Evolutionary conservation across 2,113 vertebrate species (phyloP).

Genomic region (Corvus cornix): DNA sequence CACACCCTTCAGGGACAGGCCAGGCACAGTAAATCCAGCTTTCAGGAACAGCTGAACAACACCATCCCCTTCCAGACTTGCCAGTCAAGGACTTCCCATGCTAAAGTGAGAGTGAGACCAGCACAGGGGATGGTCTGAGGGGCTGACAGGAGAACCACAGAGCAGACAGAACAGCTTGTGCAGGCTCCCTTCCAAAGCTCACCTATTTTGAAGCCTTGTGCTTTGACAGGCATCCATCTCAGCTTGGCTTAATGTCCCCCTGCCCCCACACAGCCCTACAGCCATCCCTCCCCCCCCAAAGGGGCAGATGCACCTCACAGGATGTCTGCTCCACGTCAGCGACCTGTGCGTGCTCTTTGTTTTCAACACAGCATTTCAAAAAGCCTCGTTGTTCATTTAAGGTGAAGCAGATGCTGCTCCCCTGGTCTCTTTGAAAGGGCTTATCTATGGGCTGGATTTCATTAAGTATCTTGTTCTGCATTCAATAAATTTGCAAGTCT

Average conservation of each 20-base stretch:
- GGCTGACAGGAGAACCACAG: background rate
- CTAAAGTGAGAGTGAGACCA: background rate
- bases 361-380: background rate
- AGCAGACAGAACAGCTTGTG: background rate
- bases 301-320: background rate
- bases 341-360: background rate
- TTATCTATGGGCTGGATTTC: conserved; percentile 62
- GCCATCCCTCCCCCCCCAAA: background rate
- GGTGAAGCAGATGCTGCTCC: conserved; percentile 54
- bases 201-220: background rate
- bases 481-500: conserved; percentile 65
- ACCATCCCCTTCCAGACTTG: background rate
- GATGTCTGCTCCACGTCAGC: background rate
- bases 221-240: background rate
- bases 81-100: background rate
- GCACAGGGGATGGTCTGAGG: background rate
- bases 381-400: conserved; percentile 4
- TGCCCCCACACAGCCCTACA: background rate
- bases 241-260: background rate
- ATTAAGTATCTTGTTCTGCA: conserved; percentile 47
- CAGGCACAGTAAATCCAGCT: background rate
- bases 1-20: background rate
- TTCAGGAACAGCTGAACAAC: background rate
- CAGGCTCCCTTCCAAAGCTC: background rate
- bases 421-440: conserved; percentile 44